phyloP scores from a whole-genome alignment of 2,113 vertebrate genomes.

The Rhodinocichla rosea region DNA sequence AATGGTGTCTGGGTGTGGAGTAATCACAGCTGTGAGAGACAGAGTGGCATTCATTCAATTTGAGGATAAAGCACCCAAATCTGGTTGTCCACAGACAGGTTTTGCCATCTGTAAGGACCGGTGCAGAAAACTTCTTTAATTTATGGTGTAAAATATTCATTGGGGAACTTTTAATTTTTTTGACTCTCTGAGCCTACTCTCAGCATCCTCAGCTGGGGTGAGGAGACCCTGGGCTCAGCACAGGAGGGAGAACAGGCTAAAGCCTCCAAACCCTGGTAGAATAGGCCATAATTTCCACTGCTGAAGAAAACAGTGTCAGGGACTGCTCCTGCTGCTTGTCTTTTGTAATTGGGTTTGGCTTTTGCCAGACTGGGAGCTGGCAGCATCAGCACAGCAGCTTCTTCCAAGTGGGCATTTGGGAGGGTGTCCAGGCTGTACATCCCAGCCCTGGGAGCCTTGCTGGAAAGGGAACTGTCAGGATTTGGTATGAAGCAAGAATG shows the following conservation, averaged over 20 bases:
- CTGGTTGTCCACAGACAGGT: background rate
- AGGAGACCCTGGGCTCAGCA: background rate
- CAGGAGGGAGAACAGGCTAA: background rate
- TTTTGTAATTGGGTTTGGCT: background rate
- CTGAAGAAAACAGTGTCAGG: background rate
- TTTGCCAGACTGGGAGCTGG: background rate
- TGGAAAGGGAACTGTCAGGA: background rate
- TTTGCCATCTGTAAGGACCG: background rate
- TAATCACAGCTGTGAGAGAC: background rate
- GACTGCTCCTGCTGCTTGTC: background rate
- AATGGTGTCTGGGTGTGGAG: background rate
- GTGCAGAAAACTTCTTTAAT: background rate
- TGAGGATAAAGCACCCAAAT: background rate
- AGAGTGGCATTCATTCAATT: background rate
- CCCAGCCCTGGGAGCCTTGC: background rate
- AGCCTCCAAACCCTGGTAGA: background rate
- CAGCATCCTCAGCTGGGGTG: background rate
- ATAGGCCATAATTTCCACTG: background rate
- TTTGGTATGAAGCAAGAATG: background rate
- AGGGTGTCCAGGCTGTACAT: background rate
- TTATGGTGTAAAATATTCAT: background rate
- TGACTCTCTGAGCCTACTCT: background rate
- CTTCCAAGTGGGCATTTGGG: background rate
- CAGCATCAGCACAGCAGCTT: background rate
- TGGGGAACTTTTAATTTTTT: background rate